Evolutionary conservation across 2,113 vertebrate species (phyloP).

Genomic region (Australoheros scitulus): DNA sequence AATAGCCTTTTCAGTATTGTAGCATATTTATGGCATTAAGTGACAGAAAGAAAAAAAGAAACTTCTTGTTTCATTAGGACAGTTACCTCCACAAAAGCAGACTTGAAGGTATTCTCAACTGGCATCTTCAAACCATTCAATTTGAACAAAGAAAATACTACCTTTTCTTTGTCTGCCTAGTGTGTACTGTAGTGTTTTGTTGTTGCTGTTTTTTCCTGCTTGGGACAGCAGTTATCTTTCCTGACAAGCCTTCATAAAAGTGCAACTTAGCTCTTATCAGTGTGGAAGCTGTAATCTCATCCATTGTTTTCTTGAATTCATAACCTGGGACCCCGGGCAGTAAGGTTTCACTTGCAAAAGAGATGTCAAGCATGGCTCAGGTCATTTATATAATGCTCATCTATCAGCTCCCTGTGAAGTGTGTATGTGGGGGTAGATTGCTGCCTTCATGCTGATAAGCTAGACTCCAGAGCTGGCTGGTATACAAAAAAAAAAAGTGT

Average conservation of each 20-base stretch:
- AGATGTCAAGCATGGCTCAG: conserved; percentile 31
- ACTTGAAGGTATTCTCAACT: neutral
- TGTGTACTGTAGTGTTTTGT: neutral
- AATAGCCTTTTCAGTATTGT: neutral
- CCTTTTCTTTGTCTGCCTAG: neutral
- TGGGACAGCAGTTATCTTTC: conserved; percentile 18
- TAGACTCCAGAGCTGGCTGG: conserved; percentile 19
- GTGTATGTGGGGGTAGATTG: conserved; percentile 15
- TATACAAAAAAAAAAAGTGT: neutral
- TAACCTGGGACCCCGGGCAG: conserved; percentile 11
- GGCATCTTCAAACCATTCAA: neutral
- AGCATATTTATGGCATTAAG: conserved; percentile 16
- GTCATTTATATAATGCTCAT: conserved; percentile 37
- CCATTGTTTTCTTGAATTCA: conserved; percentile 27
- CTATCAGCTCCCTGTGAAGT: conserved; percentile 18
- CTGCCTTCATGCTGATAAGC: conserved; percentile 43
- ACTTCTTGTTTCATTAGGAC: neutral
- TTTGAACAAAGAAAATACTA: neutral
- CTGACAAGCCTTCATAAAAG: conserved; percentile 39
- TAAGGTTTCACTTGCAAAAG: conserved; percentile 14
- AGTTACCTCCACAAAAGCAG: neutral
- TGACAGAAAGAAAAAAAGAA: neutral
- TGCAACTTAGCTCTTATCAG: conserved; percentile 38
- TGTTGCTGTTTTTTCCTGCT: conserved; percentile 2
- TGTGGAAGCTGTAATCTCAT: conserved; percentile 44